Percentiles rank a stretch among this genome's conserved stretches.
Evolutionary conservation across 2,888 invertebrate genomes (phyloP).

Genomic region (Phaonia tiefii): DNA sequence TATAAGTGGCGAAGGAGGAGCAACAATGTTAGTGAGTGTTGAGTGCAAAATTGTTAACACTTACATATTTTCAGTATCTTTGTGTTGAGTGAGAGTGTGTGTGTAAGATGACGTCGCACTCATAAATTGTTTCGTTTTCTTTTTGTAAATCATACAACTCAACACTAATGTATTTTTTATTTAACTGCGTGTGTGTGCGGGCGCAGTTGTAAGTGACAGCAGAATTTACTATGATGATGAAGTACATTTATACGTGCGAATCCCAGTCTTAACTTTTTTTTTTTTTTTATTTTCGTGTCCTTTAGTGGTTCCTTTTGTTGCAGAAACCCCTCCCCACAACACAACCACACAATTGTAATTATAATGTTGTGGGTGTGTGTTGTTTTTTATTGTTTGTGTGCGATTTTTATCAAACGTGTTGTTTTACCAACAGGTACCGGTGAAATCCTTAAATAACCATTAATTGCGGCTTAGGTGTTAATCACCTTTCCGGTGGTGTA

Average conservation of each 20-base stretch:
- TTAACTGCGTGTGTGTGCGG: background rate
- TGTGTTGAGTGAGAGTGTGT: background rate
- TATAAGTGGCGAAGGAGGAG: no score
- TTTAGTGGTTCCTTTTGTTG: conserved; percentile 1
- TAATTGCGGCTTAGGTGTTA: conserved; percentile 10
- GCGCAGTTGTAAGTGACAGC: conserved; percentile 8
- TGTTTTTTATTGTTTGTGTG: no score
- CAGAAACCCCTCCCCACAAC: no score
- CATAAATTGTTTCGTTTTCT: background rate
- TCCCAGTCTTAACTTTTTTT: background rate
- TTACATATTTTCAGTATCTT: background rate
- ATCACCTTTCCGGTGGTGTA: background rate
- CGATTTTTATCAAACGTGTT: no score
- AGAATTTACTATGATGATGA: conserved; percentile 3
- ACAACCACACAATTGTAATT: no score
- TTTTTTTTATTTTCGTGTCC: conserved; percentile 18
- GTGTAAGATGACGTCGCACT: background rate
- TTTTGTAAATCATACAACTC: conserved; percentile 10
- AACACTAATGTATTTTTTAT: conserved; percentile 39
- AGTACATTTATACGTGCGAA: conserved; percentile 11
- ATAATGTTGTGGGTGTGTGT: no score
- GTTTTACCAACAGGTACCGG: no score
- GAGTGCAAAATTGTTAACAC: conserved; percentile 36
- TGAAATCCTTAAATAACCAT: background rate
- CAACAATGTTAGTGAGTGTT: no score